Percentiles rank a stretch among this genome's conserved stretches.
Conservation (phyloP, 2,113 vertebrate genomes). For the Rhea americana region DNA sequence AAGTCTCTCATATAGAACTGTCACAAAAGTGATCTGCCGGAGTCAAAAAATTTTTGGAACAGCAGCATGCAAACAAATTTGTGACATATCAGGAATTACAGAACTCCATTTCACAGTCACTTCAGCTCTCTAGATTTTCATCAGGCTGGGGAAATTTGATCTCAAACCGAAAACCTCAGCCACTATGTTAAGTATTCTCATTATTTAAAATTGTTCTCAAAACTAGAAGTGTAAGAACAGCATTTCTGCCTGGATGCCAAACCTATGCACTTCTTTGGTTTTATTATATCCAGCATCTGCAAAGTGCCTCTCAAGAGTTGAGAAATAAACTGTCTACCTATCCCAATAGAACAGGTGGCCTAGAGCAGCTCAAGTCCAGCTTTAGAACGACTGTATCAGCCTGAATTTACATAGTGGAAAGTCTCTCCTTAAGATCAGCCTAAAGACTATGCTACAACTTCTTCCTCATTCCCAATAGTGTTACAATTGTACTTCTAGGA, state of each 20-base stretch:
- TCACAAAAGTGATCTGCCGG: neutral
- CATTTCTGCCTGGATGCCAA: neutral
- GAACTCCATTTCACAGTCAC: neutral
- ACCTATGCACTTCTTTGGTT: neutral
- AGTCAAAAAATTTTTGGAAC: neutral
- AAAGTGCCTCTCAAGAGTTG: neutral
- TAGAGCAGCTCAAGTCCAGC: neutral
- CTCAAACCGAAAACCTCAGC: neutral
- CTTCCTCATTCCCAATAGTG: neutral
- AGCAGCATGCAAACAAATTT: accelerated
- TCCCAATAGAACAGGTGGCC: neutral
- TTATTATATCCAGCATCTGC: accelerated
- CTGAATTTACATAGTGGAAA: neutral
- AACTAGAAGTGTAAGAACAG: accelerated
- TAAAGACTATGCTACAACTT: neutral
- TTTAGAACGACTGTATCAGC: neutral
- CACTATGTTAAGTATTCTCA: neutral
- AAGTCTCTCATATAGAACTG: neutral
- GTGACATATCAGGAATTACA: neutral
- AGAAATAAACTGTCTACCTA: neutral
- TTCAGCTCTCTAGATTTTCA: neutral
- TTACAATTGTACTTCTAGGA: neutral
- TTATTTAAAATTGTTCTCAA: neutral
- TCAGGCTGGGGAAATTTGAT: neutral
- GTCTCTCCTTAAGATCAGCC: neutral